Evolutionary conservation across 2,113 vertebrate species (phyloP).

Genomic region (Notothenia rossii): DNA sequence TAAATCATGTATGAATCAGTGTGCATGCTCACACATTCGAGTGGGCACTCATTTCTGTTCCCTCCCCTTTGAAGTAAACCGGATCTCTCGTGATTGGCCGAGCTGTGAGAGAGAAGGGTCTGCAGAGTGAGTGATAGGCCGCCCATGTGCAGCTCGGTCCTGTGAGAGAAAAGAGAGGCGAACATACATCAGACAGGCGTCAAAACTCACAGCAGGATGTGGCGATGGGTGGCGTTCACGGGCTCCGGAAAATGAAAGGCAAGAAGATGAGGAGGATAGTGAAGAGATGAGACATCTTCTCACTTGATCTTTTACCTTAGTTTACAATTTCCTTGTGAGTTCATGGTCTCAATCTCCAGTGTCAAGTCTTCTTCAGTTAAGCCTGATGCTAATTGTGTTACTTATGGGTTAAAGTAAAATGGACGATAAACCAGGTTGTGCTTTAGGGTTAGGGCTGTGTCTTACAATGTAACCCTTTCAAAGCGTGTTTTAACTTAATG

Average conservation of each 20-base stretch:
- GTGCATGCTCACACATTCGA: neutral
- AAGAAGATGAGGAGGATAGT: constrained; percentile 14
- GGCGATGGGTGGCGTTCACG: constrained; percentile 50
- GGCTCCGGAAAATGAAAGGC: constrained; percentile 54
- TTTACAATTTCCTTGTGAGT: too few relatives aligned
- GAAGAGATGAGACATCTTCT: neutral
- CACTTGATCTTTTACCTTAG: too few relatives aligned
- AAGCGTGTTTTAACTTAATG: too few relatives aligned
- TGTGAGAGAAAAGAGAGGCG: constrained; percentile 53
- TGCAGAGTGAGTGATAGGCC: constrained; percentile 52
- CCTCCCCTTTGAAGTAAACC: constrained; percentile 3
- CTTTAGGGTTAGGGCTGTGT: too few relatives aligned
- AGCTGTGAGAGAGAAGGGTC: constrained; percentile 25
- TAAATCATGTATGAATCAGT: neutral
- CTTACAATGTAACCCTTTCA: too few relatives aligned
- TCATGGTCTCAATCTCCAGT: too few relatives aligned
- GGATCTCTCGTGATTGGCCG: constrained; percentile 38
- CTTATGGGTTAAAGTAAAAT: too few relatives aligned
- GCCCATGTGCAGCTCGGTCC: constrained; percentile 24
- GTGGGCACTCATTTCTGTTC: neutral
- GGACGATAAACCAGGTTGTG: too few relatives aligned
- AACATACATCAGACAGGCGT: constrained; percentile 74
- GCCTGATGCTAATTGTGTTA: too few relatives aligned
- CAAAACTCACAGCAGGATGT: constrained; percentile 74
- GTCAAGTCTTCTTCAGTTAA: too few relatives aligned